Base-by-base conservation (phyloP, 2,113 vertebrate species). In the Nothoprocta pentlandii region DNA sequence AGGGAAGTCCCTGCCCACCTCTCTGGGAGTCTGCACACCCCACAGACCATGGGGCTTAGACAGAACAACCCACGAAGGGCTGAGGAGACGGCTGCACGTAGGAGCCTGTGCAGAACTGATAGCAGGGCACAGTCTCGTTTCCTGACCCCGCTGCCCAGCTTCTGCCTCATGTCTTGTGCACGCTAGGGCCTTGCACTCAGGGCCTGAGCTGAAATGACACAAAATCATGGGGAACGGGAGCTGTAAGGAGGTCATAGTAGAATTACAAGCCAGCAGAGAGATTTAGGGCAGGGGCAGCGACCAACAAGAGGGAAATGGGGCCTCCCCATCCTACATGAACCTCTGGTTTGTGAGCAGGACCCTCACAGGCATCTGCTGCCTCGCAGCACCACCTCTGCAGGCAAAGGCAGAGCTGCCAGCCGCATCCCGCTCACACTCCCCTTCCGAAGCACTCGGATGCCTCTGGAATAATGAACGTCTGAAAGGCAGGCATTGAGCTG, bases 391-490 rank as follows among this genome's bases (percentile, higher is more conserved):
- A 59, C 25, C 9, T 30, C 32, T n/a, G 17, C 68, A 42, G 46
- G 21, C 36, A 25, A 15, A 54, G 30, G 66, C 47, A 68, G 61
- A 58, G 71, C 61, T 12, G 53, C 59, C 81, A 49, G 26, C 12
- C 28, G 20, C 17, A 4, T 46, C 44, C 63, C 5, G 0, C 17
- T 36, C 70, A 7, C 13, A 1, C 12, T 26, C 34, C 54, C 59
- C 4, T 53, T 0, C 56, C 34, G 70, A 1, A 62, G 20, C 36
- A 46, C 42, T 32, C 39, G 0, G 3, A 3, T 0, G 0, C 12
- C 28, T 17, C 62, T 9, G 62, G 32, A 32, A 28, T 22, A 12
- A 39, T 16, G 76, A 66, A 68, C 17, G 0, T 0, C 56, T 25
- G 70, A 62, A 32, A 76, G 39, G n/a, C 42, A 42, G 39, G 13